phyloP scores from a whole-genome alignment of 2,888 invertebrate species.

The Cheiracanthium punctorium region DNA sequence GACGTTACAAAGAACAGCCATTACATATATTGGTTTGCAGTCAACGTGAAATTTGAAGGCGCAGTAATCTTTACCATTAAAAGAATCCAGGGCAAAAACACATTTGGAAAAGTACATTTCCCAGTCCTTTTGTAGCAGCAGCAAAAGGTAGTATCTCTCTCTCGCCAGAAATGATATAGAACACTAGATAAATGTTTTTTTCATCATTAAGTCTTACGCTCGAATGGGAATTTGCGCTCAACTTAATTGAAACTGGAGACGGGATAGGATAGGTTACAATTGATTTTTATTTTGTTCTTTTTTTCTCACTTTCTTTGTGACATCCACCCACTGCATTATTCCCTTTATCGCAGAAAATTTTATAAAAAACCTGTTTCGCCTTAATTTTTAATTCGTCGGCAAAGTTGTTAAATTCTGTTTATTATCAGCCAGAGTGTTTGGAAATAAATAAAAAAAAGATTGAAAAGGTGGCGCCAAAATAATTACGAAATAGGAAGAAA shows the following conservation, averaged over 20 bases:
- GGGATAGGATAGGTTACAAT: neutral
- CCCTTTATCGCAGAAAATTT: too few species aligned
- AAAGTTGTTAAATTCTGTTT: too few species aligned
- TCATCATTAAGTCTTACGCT: conserved; percentile 20
- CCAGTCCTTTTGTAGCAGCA: too few species aligned
- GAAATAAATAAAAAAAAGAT: too few species aligned
- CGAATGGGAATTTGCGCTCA: conserved; percentile 41
- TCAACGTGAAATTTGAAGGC: conserved; percentile 11
- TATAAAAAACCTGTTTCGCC: too few species aligned
- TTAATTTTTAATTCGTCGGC: too few species aligned
- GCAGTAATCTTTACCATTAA: conserved; percentile 38
- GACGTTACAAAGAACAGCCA: conserved; percentile 24
- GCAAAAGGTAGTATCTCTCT: neutral
- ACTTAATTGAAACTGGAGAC: conserved; percentile 48
- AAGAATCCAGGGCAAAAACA: conserved; percentile 30
- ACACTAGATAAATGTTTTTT: conserved; percentile 7
- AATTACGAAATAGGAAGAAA: too few species aligned
- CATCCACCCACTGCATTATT: too few species aligned
- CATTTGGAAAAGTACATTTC: conserved; percentile 35
- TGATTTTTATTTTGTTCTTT: neutral
- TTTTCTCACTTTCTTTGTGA: too few species aligned
- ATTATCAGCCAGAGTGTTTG: too few species aligned
- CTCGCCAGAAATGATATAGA: neutral
- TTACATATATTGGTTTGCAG: conserved; percentile 29
- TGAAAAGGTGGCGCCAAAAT: too few species aligned